Base-by-base conservation (phyloP, 1,140 invertebrate species). In the Calephelis virginiensis region DNA sequence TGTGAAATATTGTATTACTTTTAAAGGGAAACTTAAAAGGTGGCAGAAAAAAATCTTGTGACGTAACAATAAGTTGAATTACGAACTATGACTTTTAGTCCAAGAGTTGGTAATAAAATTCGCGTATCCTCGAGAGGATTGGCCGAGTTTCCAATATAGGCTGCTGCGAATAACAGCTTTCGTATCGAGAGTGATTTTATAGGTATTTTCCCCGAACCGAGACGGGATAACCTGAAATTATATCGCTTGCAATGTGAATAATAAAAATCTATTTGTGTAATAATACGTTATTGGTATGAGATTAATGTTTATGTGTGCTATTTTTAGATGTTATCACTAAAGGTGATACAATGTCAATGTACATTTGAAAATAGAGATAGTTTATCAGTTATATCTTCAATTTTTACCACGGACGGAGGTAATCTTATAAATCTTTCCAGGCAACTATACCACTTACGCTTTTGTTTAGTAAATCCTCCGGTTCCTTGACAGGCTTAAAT, bases 91-190 rank as follows among this genome's bases (percentile, higher is more conserved):
- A 77, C 70, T 76, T 85, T 75, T 60, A 73, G 69, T 60, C 70
- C 60, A 61, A 68, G 70, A 63, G 67, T 69, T 71, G 72, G 66
- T 83, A 81, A 82, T 88, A 83, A 81, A 81, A 80, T 76, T 79
- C 66, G 62, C 71, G 63, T 78, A 81, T 81, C 71, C 84, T 78
- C 84, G 13, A 76, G 78, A 74, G 83, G 67, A 73, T 81, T 56
- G 67, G 72, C 77, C 53, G 76, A 81, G 75, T 83, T 81, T 75
- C 69, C 75, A 70, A 76, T 80, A 79, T 83, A 80, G 81, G 78
- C 75, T 75, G 68, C 77, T 69, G 75, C 79, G 83, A 85, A 85
- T 82, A 81, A 83, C 74, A 84, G 73, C 74, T 74, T 73, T 67
- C 53, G 78, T 80, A 78, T 74, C 66, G 48, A 66, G 56, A 74